phyloP scores from a whole-genome alignment of 2,797 vertebrate species.

The Hippopotamyrus pictus region DNA sequence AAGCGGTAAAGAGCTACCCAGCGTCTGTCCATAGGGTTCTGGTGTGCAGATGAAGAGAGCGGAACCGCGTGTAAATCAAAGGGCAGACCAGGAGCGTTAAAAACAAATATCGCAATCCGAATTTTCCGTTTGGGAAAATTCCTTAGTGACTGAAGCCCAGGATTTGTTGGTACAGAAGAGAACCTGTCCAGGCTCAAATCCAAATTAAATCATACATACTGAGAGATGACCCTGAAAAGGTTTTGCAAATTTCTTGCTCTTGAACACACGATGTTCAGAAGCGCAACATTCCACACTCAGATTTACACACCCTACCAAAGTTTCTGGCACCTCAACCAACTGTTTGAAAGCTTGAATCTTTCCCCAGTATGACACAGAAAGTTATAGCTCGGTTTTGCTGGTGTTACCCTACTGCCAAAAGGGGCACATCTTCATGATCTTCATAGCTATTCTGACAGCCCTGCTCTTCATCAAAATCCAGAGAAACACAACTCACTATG shows the following conservation, averaged over 20 bases:
- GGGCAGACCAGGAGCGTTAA: background rate
- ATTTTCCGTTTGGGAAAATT: conserved; percentile 5
- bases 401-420: background rate
- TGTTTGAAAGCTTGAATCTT: background rate
- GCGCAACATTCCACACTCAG: background rate
- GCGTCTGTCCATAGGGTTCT: background rate
- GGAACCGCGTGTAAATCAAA: background rate
- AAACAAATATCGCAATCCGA: conserved; percentile 11
- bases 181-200: background rate
- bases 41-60: background rate
- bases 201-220: background rate
- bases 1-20: background rate
- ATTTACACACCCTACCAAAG: background rate
- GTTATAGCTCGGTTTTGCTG: background rate
- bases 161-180: background rate
- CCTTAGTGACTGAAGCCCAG: background rate
- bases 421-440: background rate
- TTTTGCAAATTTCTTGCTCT: background rate
- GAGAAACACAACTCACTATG: background rate
- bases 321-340: background rate
- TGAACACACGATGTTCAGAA: background rate
- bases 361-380: background rate
- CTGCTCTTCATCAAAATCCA: background rate
- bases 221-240: background rate
- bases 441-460: background rate